Evolutionary conservation across 2,797 vertebrate genomes (phyloP), one percentile per base, ranked within the genome.

Genomic region (Merluccius polli): DNA sequence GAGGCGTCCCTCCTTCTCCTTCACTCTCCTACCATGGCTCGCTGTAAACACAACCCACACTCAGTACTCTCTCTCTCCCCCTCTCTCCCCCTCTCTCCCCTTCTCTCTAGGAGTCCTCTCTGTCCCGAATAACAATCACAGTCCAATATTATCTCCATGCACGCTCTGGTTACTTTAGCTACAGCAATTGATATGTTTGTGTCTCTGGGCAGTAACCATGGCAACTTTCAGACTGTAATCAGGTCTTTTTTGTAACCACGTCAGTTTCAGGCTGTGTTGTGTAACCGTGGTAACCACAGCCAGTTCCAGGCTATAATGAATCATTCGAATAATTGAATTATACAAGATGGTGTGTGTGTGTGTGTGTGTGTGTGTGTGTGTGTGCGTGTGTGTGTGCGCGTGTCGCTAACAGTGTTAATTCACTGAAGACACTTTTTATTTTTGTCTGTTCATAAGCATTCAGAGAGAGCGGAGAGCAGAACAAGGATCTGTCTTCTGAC

Each of bases 161-260:
- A 86, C 70, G 79, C 79, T 85, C 82, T 84, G 70, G 41, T 73
- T 73, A 81, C 68, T 77, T 73, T 44, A 65, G 59, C 24, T 65
- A 65, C 59, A 65, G n/a, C 59, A 12, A 65, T 27, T 24, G 24
- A 65, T 65, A 27, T 65, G 59, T 65, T 65, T 65, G 59, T 65
- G 59, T 65, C 59, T 65, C n/a, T 27, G n/a, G 59, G 59, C 13
- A 24, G 59, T 65, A 65, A 27, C 59, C 10, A 65, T 13, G 24
- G 59, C 24, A 2, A 65, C 24, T 65, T 65, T 27, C n/a, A 11
- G 11, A 27, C 59, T 11, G 52, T 63, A 27, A 27, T 10, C n/a
- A 24, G 1, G 8, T 16, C 8, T 27, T 27, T 12, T 65, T 65
- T 27, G 59, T 12, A 12, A 65, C 59, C 24, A 2, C 24, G 24